Conservation (phyloP, 2,797 vertebrate genomes). For the Rhinichthys osculus region DNA sequence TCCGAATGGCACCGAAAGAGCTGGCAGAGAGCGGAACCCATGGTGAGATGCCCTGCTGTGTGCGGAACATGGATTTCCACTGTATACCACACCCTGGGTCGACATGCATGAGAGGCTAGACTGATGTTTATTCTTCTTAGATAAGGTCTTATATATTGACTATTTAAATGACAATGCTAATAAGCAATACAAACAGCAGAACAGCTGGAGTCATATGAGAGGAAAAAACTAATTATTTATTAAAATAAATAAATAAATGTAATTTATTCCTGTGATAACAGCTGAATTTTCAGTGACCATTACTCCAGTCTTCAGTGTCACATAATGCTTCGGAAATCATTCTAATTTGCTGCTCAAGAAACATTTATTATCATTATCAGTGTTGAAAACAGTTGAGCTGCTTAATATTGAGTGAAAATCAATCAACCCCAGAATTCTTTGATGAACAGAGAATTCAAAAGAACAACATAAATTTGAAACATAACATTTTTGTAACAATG, state of each 20-base stretch:
- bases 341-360: not conserved
- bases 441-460: not conserved
- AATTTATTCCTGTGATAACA: not conserved
- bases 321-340: not conserved
- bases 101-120: slow-evolving; percentile 43
- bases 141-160: slow-evolving; percentile 14
- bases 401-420: not conserved
- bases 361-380: not conserved
- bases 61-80: slow-evolving; percentile 59
- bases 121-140: slow-evolving; percentile 44
- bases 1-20: not conserved
- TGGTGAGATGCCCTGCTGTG: slow-evolving; percentile 43
- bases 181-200: not conserved
- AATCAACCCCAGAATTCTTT: not conserved
- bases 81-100: slow-evolving; percentile 37
- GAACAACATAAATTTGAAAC: not conserved
- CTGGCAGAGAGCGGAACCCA: slow-evolving; percentile 12
- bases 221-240: no score
- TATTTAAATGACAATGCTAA: slow-evolving; percentile 9
- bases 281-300: not conserved
- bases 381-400: no score
- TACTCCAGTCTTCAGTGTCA: not conserved
- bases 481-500: not conserved
- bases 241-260: not conserved
- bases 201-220: not conserved